Evolutionary conservation across 2,888 invertebrate species (phyloP).

Genomic region (Mythimna impura): DNA sequence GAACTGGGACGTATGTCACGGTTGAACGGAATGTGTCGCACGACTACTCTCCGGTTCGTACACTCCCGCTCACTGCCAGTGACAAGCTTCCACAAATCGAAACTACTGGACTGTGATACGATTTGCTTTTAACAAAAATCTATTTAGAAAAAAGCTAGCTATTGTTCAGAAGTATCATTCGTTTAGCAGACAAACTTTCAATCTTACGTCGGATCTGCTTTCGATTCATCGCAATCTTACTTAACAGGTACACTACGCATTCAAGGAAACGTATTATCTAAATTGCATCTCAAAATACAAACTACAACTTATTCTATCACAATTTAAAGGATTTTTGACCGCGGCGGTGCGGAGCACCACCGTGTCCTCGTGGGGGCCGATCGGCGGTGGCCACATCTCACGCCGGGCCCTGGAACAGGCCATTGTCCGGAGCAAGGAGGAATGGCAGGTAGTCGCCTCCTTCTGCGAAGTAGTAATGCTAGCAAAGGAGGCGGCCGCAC

Average conservation of each 20-base stretch:
- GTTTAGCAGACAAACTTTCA: neutral
- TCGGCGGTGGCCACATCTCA: too few species aligned
- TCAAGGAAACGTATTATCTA: neutral
- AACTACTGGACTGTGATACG: constrained; percentile 15
- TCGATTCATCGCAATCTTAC: neutral
- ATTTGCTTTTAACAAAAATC: constrained; percentile 26
- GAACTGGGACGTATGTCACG: constrained; percentile 23
- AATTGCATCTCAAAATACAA: neutral
- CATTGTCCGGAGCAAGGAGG: too few species aligned
- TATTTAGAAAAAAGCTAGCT: neutral
- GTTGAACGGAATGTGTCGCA: constrained; percentile 41
- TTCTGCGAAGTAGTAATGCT: too few species aligned
- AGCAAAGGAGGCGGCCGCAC: too few species aligned
- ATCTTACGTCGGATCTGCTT: neutral
- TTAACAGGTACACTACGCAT: neutral
- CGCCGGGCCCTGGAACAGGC: too few species aligned
- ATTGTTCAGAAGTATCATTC: neutral
- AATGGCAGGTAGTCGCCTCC: too few species aligned
- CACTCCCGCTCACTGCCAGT: constrained; percentile 26
- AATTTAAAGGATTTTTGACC: too few species aligned
- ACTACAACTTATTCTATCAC: too few species aligned
- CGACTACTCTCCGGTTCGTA: constrained; percentile 29
- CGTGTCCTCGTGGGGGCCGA: too few species aligned
- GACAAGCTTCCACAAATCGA: constrained; percentile 41
- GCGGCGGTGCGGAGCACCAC: too few species aligned